These are phyloP conservation scores for Macrobrachium nipponense DNA, from an alignment of 1,140 invertebrate species.

Conservation along the genomic window DNA sequence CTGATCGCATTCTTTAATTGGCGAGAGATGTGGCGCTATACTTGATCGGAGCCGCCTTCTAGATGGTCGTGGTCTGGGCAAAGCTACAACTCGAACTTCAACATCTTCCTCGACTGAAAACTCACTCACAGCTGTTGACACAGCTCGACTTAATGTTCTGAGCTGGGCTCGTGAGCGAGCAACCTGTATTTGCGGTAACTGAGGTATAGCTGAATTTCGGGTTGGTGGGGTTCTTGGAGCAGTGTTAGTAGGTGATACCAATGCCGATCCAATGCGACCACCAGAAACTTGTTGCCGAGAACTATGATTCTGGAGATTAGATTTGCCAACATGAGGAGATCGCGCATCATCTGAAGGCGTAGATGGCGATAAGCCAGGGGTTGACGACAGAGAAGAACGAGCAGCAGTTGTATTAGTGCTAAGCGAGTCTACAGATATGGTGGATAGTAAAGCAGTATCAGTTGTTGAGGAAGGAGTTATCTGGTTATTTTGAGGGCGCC, in stretches of 20 bases:
- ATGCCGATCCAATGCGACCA: constrained; percentile 13
- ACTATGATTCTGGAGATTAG: constrained; percentile 25
- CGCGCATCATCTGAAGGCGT: constrained; percentile 52
- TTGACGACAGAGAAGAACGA: constrained; percentile 48
- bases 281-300: constrained; percentile 24
- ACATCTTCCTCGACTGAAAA: constrained; percentile 56
- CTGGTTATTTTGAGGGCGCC: constrained; percentile 56
- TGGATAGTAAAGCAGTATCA: constrained; percentile 66
- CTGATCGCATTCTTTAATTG: constrained; percentile 63
- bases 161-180: constrained; percentile 46
- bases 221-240: constrained; percentile 42
- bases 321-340: constrained; percentile 34
- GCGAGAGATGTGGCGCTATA: constrained; percentile 59
- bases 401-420: constrained; percentile 62
- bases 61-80: constrained; percentile 55
- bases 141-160: constrained; percentile 48
- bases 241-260: constrained; percentile 50
- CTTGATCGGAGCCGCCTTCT: constrained; percentile 58
- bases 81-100: constrained; percentile 55
- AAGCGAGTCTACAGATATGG: constrained; percentile 54
- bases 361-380: constrained; percentile 49
- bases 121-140: constrained; percentile 44
- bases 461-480: constrained; percentile 64
- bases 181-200: constrained; percentile 49
- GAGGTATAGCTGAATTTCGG: constrained; percentile 30